Evolutionary conservation across 2,113 vertebrate genomes (phyloP).

Genomic region (Cyprinodon variegatus): DNA sequence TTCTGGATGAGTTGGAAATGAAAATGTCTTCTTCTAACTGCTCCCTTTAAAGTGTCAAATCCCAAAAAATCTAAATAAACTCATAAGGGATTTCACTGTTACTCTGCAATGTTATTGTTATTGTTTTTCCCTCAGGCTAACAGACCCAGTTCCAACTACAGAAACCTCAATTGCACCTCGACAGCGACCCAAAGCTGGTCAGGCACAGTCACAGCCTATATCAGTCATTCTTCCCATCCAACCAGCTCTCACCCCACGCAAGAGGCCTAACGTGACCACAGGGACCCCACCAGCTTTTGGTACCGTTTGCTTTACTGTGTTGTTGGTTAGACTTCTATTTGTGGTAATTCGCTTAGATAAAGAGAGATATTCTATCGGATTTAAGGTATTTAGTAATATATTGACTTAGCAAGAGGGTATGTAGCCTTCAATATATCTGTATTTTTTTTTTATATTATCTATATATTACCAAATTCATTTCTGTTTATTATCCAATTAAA

Average conservation of each 20-base stretch:
- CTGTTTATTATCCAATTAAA: no score
- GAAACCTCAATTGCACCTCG: conserved; percentile 98
- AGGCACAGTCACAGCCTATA: conserved; percentile 91
- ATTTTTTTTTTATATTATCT: no score
- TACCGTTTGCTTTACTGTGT: conserved; percentile 54
- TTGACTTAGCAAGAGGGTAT: no score
- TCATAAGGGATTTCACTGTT: neutral
- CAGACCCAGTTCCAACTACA: conserved; percentile 90
- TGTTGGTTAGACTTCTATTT: neutral
- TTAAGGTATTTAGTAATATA: neutral
- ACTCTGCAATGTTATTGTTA: neutral
- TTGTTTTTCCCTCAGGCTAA: conserved; percentile 80
- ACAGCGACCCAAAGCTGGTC: conserved; percentile 95
- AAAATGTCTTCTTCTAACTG: no score
- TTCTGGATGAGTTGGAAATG: neutral
- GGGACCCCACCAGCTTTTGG: conserved; percentile 77
- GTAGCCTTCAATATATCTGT: no score
- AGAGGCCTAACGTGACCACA: conserved; percentile 84
- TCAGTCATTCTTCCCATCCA: conserved; percentile 95
- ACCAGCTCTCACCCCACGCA: conserved; percentile 91
- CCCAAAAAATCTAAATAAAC: neutral
- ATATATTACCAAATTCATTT: no score
- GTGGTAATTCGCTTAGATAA: neutral
- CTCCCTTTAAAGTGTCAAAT: neutral
- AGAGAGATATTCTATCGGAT: conserved; percentile 12